Conservation (phyloP, 2,797 vertebrate genomes). For the Sebastes hopkinsi region DNA sequence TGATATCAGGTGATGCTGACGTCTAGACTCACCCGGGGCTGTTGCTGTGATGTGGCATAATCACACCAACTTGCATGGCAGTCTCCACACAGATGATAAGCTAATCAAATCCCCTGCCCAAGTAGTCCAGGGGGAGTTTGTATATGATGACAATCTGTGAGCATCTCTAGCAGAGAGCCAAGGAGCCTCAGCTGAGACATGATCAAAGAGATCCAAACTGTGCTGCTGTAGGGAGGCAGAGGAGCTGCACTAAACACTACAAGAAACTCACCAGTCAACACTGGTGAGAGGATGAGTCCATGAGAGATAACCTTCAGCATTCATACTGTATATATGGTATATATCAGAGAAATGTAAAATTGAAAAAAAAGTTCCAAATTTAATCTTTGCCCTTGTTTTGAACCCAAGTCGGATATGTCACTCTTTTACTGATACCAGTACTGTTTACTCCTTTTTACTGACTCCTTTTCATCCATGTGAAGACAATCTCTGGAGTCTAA, state of each 20-base stretch:
- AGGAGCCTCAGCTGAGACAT: conserved; percentile 49
- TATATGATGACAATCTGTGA: conserved; percentile 60
- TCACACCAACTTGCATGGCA: conserved; percentile 34
- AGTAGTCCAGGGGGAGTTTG: conserved; percentile 59
- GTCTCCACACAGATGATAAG: conserved; percentile 54
- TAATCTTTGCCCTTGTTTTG: neutral
- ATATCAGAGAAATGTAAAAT: neutral
- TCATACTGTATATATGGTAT: neutral
- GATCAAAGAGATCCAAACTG: conserved; percentile 67
- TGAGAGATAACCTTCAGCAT: neutral
- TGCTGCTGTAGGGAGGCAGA: conserved; percentile 43
- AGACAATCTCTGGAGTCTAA: conserved; percentile 26
- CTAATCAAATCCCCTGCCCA: conserved; percentile 59
- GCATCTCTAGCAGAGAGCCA: conserved; percentile 48
- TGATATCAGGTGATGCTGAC: conserved; percentile 22
- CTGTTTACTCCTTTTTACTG: neutral
- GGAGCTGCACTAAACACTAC: conserved; percentile 27
- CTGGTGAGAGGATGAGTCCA: conserved; percentile 7
- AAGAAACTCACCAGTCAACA: conserved; percentile 20
- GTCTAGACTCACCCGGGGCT: conserved; percentile 29
- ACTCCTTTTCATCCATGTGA: neutral
- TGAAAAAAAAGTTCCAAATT: neutral
- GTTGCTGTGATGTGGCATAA: conserved; percentile 38
- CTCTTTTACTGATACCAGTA: neutral
- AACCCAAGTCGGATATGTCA: neutral